phyloP scores from a whole-genome alignment of 2,888 invertebrate genomes.

The Eulithis testata region DNA sequence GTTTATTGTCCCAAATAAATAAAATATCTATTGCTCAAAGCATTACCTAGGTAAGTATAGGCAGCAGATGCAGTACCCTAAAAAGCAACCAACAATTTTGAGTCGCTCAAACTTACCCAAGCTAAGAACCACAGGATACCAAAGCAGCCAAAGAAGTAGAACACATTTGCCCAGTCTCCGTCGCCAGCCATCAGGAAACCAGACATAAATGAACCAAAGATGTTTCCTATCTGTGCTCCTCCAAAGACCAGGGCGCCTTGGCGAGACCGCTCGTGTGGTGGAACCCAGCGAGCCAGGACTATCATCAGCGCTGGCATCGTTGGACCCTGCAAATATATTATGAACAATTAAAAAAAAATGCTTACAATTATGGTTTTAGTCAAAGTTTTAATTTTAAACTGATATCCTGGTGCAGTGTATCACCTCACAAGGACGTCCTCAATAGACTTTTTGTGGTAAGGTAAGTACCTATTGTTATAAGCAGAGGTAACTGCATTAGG shows the following conservation, averaged over 20 bases:
- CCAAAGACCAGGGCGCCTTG: constrained; percentile 86
- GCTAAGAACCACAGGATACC: constrained; percentile 84
- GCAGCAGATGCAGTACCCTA: too few species aligned
- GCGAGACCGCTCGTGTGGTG: constrained; percentile 84
- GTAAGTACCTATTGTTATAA: too few species aligned
- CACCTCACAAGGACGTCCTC: too few species aligned
- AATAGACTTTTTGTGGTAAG: too few species aligned
- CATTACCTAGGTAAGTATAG: too few species aligned
- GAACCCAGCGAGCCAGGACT: constrained; percentile 86
- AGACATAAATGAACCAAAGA: constrained; percentile 84
- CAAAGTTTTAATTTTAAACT: background rate
- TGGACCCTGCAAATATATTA: constrained; percentile 84
- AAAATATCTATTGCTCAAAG: too few species aligned
- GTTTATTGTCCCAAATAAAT: too few species aligned
- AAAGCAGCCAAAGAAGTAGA: constrained; percentile 85
- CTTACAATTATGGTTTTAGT: background rate
- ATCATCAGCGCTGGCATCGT: constrained; percentile 89
- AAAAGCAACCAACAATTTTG: background rate
- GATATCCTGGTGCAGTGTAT: background rate
- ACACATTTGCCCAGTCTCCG: constrained; percentile 84
- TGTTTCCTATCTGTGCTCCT: constrained; percentile 85
- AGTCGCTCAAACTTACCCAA: constrained; percentile 65
- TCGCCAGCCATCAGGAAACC: constrained; percentile 81
- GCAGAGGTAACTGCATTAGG: too few species aligned
- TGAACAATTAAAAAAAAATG: background rate